Conservation (phyloP, 1,140 invertebrate genomes). For the Scylla paramamosain region DNA sequence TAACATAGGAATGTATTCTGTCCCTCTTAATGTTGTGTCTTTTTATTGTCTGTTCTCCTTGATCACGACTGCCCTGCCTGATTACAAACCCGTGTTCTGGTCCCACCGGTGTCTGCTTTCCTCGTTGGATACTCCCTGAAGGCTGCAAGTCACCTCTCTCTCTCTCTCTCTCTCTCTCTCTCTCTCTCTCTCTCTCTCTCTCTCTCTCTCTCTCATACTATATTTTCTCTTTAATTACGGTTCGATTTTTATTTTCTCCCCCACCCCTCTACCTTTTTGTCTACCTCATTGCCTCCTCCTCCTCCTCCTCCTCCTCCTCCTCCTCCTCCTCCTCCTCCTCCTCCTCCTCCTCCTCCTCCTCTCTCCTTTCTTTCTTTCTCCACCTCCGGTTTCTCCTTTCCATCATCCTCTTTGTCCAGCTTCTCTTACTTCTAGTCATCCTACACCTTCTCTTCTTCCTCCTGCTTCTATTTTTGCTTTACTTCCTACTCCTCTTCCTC, state of each 20-base stretch:
- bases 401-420: background rate
- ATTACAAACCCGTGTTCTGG: too few species aligned
- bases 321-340: background rate
- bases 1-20: constrained; percentile 2
- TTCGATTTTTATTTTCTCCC: background rate
- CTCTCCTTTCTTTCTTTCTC: background rate
- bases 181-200: constrained; percentile 62
- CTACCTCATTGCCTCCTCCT: too few species aligned
- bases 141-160: constrained; percentile 40
- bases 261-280: too few species aligned
- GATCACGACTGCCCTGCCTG: background rate
- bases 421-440: background rate
- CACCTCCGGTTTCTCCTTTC: background rate
- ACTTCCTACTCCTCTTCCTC: too few species aligned
- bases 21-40: background rate
- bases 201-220: constrained; percentile 42
- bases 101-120: background rate
- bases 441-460: background rate
- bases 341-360: background rate
- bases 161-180: constrained; percentile 49
- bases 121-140: background rate
- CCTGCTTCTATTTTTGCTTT: too few species aligned
- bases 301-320: background rate
- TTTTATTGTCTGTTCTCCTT: background rate
- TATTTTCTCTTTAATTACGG: background rate